These are phyloP conservation scores for Clivina fossor DNA, from an alignment of 2,888 invertebrate genomes.

Conservation along the genomic window DNA sequence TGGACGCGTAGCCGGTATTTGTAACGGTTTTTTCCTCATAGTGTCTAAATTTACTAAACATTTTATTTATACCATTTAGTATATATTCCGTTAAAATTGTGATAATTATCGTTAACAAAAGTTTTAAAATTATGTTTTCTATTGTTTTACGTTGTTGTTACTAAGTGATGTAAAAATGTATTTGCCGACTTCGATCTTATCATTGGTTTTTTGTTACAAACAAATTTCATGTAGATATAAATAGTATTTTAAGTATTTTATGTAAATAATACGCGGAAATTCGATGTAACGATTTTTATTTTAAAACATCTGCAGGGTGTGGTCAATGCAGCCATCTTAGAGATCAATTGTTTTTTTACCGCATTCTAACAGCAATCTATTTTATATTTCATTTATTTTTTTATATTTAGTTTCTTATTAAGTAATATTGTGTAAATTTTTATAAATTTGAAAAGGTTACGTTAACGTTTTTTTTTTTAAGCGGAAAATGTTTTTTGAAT, in stretches of 20 bases:
- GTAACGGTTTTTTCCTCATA: constrained; percentile 27
- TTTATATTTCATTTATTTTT: background rate
- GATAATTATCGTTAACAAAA: too few relatives aligned
- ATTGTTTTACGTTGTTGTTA: too few relatives aligned
- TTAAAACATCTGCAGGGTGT: constrained; percentile 28
- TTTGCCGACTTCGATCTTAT: too few relatives aligned
- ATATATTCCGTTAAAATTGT: too few relatives aligned
- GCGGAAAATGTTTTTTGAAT: constrained; percentile 7
- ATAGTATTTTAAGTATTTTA: background rate
- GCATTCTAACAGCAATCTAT: background rate
- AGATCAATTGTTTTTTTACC: background rate
- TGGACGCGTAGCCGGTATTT: constrained; percentile 24
- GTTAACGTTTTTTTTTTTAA: too few relatives aligned
- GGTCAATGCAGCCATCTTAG: constrained; percentile 31
- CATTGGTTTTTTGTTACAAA: too few relatives aligned
- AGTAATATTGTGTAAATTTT: too few relatives aligned
- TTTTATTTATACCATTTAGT: too few relatives aligned
- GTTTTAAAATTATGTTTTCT: too few relatives aligned
- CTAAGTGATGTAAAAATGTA: too few relatives aligned
- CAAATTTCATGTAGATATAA: background rate
- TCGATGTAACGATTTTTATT: constrained; percentile 12
- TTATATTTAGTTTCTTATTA: background rate
- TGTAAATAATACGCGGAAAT: background rate
- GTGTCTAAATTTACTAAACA: too few relatives aligned
- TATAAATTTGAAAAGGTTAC: too few relatives aligned